A percentile compares a stretch with the other conserved stretches of the same genome.
Evolutionary conservation across 2,113 vertebrate species (phyloP).

Genomic region (Ramphastos sulfuratus): DNA sequence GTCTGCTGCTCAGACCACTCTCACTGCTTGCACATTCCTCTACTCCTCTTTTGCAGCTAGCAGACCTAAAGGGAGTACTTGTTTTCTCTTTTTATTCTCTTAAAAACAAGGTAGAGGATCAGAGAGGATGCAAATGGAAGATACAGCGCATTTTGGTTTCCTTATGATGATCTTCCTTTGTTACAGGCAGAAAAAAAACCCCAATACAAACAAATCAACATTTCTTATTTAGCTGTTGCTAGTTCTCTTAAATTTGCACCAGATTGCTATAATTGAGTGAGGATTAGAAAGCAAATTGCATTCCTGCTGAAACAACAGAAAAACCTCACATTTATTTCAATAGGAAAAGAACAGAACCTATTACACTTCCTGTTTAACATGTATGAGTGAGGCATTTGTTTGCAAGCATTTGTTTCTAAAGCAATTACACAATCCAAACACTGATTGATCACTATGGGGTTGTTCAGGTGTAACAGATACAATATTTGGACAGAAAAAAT

Average conservation of each 20-base stretch:
- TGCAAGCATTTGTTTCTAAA: conserved; percentile 15
- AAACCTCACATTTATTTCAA: background rate
- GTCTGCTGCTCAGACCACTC: conserved; percentile 15
- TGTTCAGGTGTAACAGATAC: background rate
- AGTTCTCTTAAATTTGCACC: background rate
- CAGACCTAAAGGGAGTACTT: conserved; percentile 12
- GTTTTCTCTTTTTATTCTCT: background rate
- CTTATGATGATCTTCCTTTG: background rate
- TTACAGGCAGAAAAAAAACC: background rate
- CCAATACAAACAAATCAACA: background rate
- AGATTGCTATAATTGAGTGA: background rate
- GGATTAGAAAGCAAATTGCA: background rate
- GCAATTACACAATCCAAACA: conserved; percentile 18
- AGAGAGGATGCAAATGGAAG: conserved; percentile 15
- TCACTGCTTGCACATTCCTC: background rate
- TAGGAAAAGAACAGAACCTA: background rate
- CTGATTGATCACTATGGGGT: background rate
- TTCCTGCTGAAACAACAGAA: background rate
- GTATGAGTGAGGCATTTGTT: background rate
- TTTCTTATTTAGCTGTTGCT: background rate
- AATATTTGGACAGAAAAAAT: background rate
- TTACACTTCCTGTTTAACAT: background rate
- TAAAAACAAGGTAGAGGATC: conserved; percentile 17
- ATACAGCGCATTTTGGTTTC: background rate
- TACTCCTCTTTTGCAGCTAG: conserved; percentile 12